phyloP scores from a whole-genome alignment of 1,140 invertebrate genomes.

The Druon quercuslanigerum region DNA sequence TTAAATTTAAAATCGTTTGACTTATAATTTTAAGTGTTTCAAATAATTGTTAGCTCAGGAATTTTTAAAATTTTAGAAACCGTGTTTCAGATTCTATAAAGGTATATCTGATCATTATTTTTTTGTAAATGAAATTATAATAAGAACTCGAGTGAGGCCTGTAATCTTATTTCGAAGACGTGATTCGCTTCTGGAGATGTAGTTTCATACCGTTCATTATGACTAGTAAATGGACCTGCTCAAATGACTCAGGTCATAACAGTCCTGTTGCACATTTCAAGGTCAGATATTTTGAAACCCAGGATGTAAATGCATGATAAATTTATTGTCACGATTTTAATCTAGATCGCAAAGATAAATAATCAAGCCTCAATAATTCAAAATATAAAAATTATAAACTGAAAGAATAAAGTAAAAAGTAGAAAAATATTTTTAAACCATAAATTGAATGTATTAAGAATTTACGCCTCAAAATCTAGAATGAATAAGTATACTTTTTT shows the following conservation, averaged over 20 bases:
- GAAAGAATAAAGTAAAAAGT: too few relatives aligned
- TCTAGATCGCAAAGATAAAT: background rate
- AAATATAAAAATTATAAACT: background rate
- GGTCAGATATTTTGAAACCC: background rate
- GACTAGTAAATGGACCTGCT: constrained; percentile 18
- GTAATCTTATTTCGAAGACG: background rate
- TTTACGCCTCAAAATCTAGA: too few relatives aligned
- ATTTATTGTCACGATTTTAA: background rate
- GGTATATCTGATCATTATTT: too few relatives aligned
- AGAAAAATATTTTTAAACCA: too few relatives aligned
- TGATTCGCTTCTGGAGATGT: constrained; percentile 1
- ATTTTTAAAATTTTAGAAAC: too few relatives aligned
- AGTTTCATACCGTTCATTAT: constrained; percentile 12
- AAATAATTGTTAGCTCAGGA: too few relatives aligned
- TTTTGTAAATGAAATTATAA: background rate
- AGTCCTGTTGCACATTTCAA: constrained; percentile 2
- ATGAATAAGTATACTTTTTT: too few relatives aligned
- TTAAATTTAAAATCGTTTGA: too few relatives aligned
- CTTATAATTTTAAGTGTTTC: too few relatives aligned
- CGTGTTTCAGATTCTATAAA: too few relatives aligned
- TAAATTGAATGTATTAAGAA: too few relatives aligned
- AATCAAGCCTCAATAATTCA: background rate
- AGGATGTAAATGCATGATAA: background rate
- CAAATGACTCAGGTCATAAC: constrained; percentile 18
- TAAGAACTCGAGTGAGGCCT: background rate